Evolutionary conservation across 2,797 vertebrate genomes (phyloP).

Genomic region (Antrozous pallidus): DNA sequence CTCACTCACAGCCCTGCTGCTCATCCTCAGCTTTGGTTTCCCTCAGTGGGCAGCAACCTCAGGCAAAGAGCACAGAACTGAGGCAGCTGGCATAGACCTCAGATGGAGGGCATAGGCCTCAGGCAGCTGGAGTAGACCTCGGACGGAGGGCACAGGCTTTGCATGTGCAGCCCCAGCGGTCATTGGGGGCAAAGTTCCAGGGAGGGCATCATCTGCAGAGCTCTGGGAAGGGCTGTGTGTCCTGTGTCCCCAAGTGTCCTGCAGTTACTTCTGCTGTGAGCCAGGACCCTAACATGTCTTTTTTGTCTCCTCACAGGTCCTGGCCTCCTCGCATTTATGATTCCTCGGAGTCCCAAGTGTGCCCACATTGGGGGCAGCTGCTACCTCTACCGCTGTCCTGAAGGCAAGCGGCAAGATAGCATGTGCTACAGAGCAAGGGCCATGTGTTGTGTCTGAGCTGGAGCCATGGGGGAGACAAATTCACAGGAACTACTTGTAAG

Average conservation of each 20-base stretch:
- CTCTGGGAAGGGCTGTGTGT: neutral
- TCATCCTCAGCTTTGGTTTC: no score
- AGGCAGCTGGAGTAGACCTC: accelerated
- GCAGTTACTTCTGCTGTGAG: accelerated
- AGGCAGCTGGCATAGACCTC: neutral
- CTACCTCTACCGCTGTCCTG: no score
- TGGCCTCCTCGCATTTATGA: neutral
- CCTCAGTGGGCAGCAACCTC: no score
- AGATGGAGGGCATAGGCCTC: neutral
- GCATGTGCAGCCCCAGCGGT: neutral
- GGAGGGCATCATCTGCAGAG: accelerated
- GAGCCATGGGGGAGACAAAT: no score
- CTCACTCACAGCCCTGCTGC: neutral
- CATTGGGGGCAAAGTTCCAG: no score
- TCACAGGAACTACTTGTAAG: no score
- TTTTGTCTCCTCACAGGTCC: neutral
- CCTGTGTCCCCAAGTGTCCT: neutral
- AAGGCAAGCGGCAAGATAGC: no score
- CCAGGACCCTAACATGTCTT: neutral
- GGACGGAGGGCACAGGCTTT: accelerated
- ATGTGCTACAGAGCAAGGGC: no score
- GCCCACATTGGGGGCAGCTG: no score
- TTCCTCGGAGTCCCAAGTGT: no score
- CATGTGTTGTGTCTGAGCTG: no score
- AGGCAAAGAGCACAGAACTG: no score